Conservation (phyloP, 2,888 invertebrate species). For the Blomia tropicalis region DNA sequence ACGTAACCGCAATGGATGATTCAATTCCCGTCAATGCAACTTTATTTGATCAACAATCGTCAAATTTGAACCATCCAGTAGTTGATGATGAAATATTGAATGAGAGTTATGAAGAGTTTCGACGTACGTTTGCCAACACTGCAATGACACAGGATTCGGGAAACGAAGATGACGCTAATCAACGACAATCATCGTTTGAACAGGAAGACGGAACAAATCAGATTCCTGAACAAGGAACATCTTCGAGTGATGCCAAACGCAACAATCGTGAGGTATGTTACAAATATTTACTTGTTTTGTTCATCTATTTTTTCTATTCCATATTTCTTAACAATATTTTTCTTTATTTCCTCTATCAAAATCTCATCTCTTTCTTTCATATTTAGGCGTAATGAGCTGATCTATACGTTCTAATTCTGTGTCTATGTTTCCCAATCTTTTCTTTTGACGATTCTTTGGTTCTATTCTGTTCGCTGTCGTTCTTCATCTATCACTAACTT, state of each 20-base stretch:
- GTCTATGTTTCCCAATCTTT: not conserved
- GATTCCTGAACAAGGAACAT: too few relatives aligned
- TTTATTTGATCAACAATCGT: not conserved
- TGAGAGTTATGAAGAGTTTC: not conserved
- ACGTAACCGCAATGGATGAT: slow-evolving; percentile 4
- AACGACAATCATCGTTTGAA: not conserved
- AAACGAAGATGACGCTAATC: not conserved
- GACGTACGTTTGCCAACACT: not conserved
- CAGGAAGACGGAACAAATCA: not conserved
- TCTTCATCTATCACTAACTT: not conserved
- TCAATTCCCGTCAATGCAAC: not conserved
- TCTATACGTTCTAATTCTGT: not conserved
- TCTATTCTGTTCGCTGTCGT: not conserved
- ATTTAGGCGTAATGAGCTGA: not conserved
- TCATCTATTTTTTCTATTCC: not conserved
- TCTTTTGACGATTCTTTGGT: not conserved
- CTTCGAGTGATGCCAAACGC: not conserved
- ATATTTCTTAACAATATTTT: not conserved
- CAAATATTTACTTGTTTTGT: not conserved
- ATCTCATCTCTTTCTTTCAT: not conserved
- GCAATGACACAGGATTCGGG: not conserved
- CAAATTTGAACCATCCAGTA: not conserved
- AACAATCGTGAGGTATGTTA: not conserved
- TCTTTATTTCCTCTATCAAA: not conserved
- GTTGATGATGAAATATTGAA: not conserved